These are phyloP conservation scores for Erebia epiphron DNA, from an alignment of 2,888 invertebrate genomes.

Conservation along the genomic window DNA sequence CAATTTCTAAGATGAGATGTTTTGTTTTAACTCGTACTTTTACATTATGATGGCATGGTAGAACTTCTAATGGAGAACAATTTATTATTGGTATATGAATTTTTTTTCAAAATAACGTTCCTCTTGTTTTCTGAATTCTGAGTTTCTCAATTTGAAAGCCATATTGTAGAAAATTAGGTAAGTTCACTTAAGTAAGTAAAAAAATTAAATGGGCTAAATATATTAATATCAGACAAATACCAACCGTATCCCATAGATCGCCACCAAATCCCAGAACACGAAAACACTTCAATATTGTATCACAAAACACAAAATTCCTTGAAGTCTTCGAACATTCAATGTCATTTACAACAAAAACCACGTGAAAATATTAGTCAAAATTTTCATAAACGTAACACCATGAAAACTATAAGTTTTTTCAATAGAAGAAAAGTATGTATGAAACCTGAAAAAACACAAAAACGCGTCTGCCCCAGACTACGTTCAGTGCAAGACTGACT, in stretches of 20 bases:
- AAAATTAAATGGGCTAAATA: background rate
- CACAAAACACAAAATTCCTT: conserved; percentile 46
- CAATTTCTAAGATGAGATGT: background rate
- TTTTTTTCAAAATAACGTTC: background rate
- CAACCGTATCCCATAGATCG: conserved; percentile 46
- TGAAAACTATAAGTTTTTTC: conserved; percentile 19
- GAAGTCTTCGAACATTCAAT: conserved; percentile 28
- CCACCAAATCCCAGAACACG: conserved; percentile 48
- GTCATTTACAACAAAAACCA: conserved; percentile 18
- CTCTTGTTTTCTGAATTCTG: background rate
- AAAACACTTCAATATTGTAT: conserved; percentile 45
- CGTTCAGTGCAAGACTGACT: conserved; percentile 54
- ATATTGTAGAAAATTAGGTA: background rate
- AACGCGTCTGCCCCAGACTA: conserved; percentile 42
- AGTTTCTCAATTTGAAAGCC: background rate
- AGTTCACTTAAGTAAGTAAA: too few relatives aligned
- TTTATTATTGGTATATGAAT: background rate
- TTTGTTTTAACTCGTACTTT: background rate
- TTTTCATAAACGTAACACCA: conserved; percentile 18
- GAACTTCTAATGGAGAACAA: background rate
- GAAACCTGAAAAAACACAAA: conserved; percentile 31
- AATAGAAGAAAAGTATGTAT: conserved; percentile 22
- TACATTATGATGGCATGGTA: background rate
- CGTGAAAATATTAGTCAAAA: conserved; percentile 22
- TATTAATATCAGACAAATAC: conserved; percentile 34